Evolutionary conservation across 2,797 vertebrate genomes (phyloP), one percentile per base, ranked within the genome.

Genomic region (Neoniphon sammara): DNA sequence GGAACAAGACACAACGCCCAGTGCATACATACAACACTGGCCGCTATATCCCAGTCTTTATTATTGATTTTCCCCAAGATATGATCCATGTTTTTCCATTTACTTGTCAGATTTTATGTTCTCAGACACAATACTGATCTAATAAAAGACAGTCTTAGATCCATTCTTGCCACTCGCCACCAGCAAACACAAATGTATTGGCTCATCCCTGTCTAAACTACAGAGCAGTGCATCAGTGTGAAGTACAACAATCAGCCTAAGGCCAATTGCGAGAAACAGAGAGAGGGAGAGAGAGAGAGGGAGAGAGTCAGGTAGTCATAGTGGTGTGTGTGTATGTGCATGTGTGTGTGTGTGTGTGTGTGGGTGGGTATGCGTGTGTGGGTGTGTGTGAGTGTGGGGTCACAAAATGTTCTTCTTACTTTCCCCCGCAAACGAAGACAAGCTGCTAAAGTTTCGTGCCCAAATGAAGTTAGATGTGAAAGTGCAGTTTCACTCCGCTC

Each of bases 71-170:
- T 64, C 59, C 42, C 27, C 18, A 6, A 47, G 68, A 87, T 78
- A 66, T 89, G 89, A 90, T 89, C 87, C 87, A 93, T 91, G 90
- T 87, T 88, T 89, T 90, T 87, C 88, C 87, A 91, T 91, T 91
- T 89, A 85, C 84, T 88, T 91, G 89, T 91, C 87, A 85, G 73
- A 84, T 91, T 90, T 92, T 89, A 89, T 91, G 89, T 88, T 75
- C 85, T 39, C 70, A 78, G 83, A 88, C 88, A 86, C 87, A 88
- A 83, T 89, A 78, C 80, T 67, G 88, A 87, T 88, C 85, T 84
- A 90, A 91, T 92, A 91, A 88, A 88, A 85, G 75, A 47, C 69
- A 14, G 56, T 56, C 73, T 66, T 62, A 9, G 76, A 83, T 84
- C 70, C 85, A 66, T 83, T 84, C 68, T 59, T 36, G 77, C 77